These are phyloP conservation scores for Propsilocerus akamusi DNA, from an alignment of 1,140 invertebrate genomes.

Conservation along the genomic window DNA sequence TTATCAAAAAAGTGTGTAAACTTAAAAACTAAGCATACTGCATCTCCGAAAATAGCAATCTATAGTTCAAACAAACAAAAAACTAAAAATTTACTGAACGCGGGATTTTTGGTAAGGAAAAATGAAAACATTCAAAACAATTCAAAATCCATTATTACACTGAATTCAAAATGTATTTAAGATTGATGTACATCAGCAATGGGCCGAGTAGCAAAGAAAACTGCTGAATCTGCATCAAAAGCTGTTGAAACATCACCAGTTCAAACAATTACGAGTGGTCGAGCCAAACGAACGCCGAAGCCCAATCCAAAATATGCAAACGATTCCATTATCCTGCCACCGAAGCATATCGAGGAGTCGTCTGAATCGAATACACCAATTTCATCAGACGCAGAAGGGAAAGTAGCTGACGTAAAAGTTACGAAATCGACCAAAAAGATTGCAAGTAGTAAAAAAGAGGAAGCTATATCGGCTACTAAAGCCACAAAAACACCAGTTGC, in stretches of 20 bases:
- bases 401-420: background rate
- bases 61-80: too few relatives aligned
- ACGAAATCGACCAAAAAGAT: background rate
- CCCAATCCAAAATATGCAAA: conserved; percentile 4
- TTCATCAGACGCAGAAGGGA: background rate
- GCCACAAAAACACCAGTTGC: background rate
- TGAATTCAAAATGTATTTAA: too few relatives aligned
- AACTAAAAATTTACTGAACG: too few relatives aligned
- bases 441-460: background rate
- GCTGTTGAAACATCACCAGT: background rate
- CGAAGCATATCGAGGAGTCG: background rate
- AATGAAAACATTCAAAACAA: too few relatives aligned
- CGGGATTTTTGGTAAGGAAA: too few relatives aligned
- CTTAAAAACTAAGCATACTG: too few relatives aligned
- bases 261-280: background rate
- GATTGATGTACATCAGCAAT: background rate
- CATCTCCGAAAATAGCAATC: too few relatives aligned
- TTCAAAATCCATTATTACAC: too few relatives aligned
- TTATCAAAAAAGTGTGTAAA: too few relatives aligned
- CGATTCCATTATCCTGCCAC: background rate
- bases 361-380: background rate
- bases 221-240: background rate
- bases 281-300: conserved; percentile 1
- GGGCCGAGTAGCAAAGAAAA: background rate
- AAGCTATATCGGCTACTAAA: background rate